Conservation (phyloP, 2,797 vertebrate genomes). For the Austrolebias charrua region DNA sequence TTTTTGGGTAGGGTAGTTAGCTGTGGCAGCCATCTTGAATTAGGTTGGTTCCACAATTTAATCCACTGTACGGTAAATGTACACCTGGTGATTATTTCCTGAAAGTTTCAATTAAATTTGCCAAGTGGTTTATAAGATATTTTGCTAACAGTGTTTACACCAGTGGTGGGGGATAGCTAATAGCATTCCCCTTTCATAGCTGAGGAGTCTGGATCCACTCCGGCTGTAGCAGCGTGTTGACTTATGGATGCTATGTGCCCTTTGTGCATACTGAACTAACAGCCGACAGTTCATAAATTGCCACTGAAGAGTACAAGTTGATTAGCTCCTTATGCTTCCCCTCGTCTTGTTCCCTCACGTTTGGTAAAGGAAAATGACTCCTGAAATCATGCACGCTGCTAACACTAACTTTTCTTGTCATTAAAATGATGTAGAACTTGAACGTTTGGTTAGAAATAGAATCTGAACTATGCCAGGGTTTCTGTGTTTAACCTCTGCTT, state of each 20-base stretch:
- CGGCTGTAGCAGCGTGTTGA: conserved; percentile 34
- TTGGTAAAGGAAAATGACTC: conserved; percentile 50
- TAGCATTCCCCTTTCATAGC: conserved; percentile 30
- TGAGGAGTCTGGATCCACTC: conserved; percentile 43
- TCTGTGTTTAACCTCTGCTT: conserved; percentile 9
- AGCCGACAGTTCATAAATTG: conserved; percentile 58
- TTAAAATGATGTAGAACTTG: conserved; percentile 44
- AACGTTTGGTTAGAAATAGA: conserved; percentile 27
- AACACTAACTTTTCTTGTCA: conserved; percentile 55
- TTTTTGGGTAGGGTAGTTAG: too few relatives aligned
- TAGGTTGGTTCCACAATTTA: too few relatives aligned
- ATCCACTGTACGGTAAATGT: too few relatives aligned
- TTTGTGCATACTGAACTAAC: conserved; percentile 50
- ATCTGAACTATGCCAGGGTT: conserved; percentile 9
- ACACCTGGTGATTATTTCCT: too few relatives aligned
- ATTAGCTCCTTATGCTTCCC: conserved; percentile 60
- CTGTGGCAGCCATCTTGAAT: too few relatives aligned
- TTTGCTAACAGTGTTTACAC: too few relatives aligned
- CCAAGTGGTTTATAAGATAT: too few relatives aligned
- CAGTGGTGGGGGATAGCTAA: too few relatives aligned
- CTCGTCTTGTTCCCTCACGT: conserved; percentile 52
- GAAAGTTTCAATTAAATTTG: too few relatives aligned
- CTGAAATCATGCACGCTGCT: conserved; percentile 41
- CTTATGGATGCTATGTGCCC: conserved; percentile 51
- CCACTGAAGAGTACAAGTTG: conserved; percentile 56